phyloP scores from a whole-genome alignment of 2,888 invertebrate genomes.

The Microdon myrmicae region DNA sequence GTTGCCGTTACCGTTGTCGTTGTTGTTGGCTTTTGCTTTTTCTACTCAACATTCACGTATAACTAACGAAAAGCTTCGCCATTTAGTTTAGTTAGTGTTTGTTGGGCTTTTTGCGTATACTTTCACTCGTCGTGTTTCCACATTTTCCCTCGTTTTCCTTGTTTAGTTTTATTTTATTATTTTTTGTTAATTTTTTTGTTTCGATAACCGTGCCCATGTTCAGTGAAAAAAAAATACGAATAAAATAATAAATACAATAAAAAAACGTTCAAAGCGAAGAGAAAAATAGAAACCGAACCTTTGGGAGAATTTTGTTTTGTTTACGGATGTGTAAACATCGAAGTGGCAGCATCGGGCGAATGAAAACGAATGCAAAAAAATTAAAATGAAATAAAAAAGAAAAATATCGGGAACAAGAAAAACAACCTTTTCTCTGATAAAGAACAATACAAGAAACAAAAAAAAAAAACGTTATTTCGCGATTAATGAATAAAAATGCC shows the following conservation, averaged over 20 bases:
- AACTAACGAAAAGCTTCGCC: conserved; percentile 36
- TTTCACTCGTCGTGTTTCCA: conserved; percentile 51
- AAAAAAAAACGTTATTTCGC: conserved; percentile 10
- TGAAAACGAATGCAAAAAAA: conserved; percentile 20
- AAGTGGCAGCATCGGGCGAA: conserved; percentile 13
- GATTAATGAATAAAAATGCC: conserved; percentile 42
- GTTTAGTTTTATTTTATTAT: conserved; percentile 4
- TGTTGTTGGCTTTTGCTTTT: conserved; percentile 17
- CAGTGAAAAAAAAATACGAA: no score
- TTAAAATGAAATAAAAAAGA: conserved; percentile 7
- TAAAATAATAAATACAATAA: conserved; percentile 13
- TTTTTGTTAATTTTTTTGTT: conserved; percentile 19
- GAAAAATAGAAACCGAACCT: conserved; percentile 42
- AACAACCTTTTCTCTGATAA: conserved; percentile 17
- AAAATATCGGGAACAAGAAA: conserved; percentile 14
- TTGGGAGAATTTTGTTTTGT: conserved; percentile 48
- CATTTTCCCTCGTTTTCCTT: conserved; percentile 38
- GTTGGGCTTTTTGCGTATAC: conserved; percentile 53
- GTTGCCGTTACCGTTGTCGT: background rate
- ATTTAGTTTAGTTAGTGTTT: conserved; percentile 50
- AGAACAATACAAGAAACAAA: no score
- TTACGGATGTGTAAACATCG: conserved; percentile 49
- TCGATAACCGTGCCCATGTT: conserved; percentile 34
- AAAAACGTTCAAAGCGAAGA: conserved; percentile 27
- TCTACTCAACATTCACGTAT: conserved; percentile 22